Base-by-base conservation (phyloP, 2,888 invertebrate species). In the Hypercompe scribonia region DNA sequence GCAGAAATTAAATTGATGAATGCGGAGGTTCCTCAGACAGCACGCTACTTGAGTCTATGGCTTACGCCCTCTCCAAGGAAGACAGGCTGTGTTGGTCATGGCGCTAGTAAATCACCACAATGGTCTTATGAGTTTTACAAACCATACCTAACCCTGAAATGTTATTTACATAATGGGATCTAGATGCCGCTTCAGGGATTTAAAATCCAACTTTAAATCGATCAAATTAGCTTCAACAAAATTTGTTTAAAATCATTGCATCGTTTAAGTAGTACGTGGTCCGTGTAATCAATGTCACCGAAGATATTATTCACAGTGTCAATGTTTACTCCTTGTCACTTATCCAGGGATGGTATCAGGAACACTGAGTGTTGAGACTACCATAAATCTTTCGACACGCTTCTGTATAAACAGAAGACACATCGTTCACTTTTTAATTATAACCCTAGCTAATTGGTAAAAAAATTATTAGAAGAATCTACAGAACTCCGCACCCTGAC, bases 1-100 rank as follows among this genome's bases (percentile, higher is more conserved):
- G 42, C 36, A 68, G 65, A 71, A 74, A 76, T 82, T 77, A 76
- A 68, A 68, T 69, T 71, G 81, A 80, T 65, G 63, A 72, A 77
- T 77, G 71, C 36, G 21, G 64, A 61, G 31, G 58, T 71, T 66
- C 64, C 54, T 18, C 65, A 69, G 65, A 69, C 34, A 66, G 33
- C 36, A 24, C 36, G 54, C 36, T 18, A 39, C 31, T 31, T 61
- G 24, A 3, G 42, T 31, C 24, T 24, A n/a, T 3, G 24, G 61
- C 39, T 5, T 18, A 5, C 5, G 36, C n/a, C 11, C 1, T 7
- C 2, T 15, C 15, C 0, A 18, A 31, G 5, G 15, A 61, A 7
- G 31, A 18, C 18, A 18, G 7, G 28, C 31, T n/a, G 10, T 54
- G n/a, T 54, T n/a, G 24, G 11, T 21, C 46, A 21, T 21, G 18